These are phyloP conservation scores for Kryptolebias ocellatus DNA, from an alignment of 2,797 vertebrate species.

Conservation along the genomic window DNA sequence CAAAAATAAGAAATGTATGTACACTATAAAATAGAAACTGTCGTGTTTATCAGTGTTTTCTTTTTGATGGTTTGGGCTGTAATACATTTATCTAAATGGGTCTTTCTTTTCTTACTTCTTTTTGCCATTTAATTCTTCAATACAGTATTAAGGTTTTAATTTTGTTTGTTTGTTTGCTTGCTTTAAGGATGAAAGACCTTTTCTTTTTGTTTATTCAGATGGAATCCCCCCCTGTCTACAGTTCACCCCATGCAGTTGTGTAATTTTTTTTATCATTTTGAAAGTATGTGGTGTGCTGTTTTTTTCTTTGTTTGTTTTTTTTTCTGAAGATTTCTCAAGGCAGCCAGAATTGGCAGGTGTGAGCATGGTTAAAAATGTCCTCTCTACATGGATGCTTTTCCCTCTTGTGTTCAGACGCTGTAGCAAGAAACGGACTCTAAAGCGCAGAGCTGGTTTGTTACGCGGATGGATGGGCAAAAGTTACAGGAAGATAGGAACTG, in stretches of 20 bases:
- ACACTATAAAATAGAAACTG: conserved; percentile 7
- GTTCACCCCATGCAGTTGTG: conserved; percentile 19
- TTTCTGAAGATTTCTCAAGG: conserved; percentile 46
- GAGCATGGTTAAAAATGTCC: conserved; percentile 50
- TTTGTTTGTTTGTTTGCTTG: conserved; percentile 5
- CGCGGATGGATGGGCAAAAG: conserved; percentile 42
- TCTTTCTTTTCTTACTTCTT: conserved; percentile 8
- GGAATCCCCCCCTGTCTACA: conserved; percentile 37
- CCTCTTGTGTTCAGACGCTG: conserved; percentile 55
- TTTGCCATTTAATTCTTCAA: conserved; percentile 5
- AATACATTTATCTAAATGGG: conserved; percentile 3
- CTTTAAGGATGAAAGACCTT: conserved; percentile 2
- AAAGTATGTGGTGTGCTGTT: conserved; percentile 6
- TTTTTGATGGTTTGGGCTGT: conserved; percentile 5
- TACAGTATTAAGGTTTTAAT: background rate
- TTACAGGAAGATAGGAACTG: conserved; percentile 13
- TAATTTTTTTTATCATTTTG: conserved; percentile 37
- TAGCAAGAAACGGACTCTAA: conserved; percentile 48
- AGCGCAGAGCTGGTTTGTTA: conserved; percentile 52
- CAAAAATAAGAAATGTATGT: conserved; percentile 15
- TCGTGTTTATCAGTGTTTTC: conserved; percentile 19
- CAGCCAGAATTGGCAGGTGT: conserved; percentile 42
- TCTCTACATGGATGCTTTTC: conserved; percentile 60
- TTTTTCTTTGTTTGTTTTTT: background rate
- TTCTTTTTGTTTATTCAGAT: conserved; percentile 13